Evolutionary conservation across 1,140 invertebrate genomes (phyloP).

Genomic region (Nasonia vitripennis): DNA sequence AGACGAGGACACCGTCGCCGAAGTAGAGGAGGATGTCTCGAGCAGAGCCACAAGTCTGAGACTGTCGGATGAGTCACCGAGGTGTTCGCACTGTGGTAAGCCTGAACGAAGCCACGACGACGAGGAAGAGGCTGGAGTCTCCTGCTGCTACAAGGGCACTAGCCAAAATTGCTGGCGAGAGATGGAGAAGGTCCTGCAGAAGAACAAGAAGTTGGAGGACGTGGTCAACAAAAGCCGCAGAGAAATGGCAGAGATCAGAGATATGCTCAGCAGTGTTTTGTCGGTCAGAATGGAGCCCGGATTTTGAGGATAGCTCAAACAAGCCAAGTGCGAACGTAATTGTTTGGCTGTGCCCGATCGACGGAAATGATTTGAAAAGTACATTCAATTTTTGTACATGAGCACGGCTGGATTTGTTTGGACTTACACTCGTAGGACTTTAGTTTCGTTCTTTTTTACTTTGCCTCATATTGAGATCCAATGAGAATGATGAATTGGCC

Average conservation of each 20-base stretch:
- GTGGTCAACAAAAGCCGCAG: slow-evolving; percentile 62
- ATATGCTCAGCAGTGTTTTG: slow-evolving; percentile 64
- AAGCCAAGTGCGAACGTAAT: not conserved
- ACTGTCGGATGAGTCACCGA: not conserved
- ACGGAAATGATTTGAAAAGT: not conserved
- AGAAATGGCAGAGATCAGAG: slow-evolving; percentile 64
- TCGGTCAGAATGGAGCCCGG: slow-evolving; percentile 69
- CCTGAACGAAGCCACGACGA: slow-evolving; percentile 34
- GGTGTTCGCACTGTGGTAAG: slow-evolving; percentile 47
- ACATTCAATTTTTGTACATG: not conserved
- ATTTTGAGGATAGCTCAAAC: slow-evolving; percentile 55
- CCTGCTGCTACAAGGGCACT: slow-evolving; percentile 56
- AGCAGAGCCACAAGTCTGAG: not conserved
- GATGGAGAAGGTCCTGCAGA: slow-evolving; percentile 61
- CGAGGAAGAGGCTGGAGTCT: not conserved
- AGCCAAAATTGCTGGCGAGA: slow-evolving; percentile 61
- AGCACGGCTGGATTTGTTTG: not conserved
- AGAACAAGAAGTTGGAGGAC: slow-evolving; percentile 64
- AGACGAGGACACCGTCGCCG: slow-evolving; percentile 49
- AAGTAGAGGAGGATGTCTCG: not conserved
- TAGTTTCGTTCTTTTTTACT: not conserved
- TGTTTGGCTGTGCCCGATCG: not conserved
- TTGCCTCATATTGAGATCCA: not conserved
- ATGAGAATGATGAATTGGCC: not conserved
- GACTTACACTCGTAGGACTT: not conserved